Evolutionary conservation across 1,140 invertebrate species (phyloP), one percentile per base, ranked within the genome.

Genomic region (Pseudachorutes palmiensis): DNA sequence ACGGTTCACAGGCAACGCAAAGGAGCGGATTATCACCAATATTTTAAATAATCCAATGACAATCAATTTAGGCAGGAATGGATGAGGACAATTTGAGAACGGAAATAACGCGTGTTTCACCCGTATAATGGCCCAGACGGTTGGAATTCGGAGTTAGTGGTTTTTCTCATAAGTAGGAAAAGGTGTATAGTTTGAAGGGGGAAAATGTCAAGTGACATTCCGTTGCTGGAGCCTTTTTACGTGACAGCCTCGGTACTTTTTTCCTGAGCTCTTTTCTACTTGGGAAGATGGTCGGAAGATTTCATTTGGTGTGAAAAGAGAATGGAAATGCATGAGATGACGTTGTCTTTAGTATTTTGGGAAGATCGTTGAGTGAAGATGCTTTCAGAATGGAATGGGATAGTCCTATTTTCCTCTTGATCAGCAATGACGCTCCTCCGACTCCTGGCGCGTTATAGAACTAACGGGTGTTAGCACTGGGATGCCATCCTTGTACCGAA

Each of bases 161-260:
- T 26, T 55, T 19, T 55, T 12, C 24, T 55, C 9, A 55, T 55
- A 55, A 55, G 51, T 55, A 55, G 51, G 51, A 24, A 55, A 55
- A 55, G 51, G 51, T 55, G 51, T 14, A n/a, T n/a, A 55, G 51
- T 14, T 55, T 55, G 24, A 31, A 12, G 30, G 30, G 33, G n/a
- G 33, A 29, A 36, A 36, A 62, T 33, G n/a, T 19, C 24, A 51
- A 31, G 66, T 67, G 66, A 62, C 66, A 67, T 67, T 67, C 66
- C 66, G 55, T 9, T 55, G 9, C 5, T 55, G 3, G 51, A 41
- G 36, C 24, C 24, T 28, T 61, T 62, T 67, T 67, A 67, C 66
- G 66, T 67, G 66, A 67, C 45, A 48, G 14, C 62, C 28, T 5
- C 1, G 14, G 9, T 5, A 55, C 51, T 5, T 55, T 5, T 26